phyloP scores from a whole-genome alignment of 2,113 vertebrate species.

The Arizona elegans region DNA sequence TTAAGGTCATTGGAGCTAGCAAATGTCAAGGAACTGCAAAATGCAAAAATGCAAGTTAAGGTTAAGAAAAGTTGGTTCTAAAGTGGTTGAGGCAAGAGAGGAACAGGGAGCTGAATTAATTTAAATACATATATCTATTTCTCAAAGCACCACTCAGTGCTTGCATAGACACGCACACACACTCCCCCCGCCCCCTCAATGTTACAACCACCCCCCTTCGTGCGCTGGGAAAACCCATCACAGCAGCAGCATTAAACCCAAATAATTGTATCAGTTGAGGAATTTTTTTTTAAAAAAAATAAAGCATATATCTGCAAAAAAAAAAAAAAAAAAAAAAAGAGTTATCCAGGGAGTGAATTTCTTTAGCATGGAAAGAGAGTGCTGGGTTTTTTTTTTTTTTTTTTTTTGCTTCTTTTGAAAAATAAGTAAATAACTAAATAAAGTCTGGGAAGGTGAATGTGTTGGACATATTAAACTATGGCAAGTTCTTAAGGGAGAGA shows the following conservation, averaged over 20 bases:
- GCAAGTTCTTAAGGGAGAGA: background rate
- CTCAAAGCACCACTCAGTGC: background rate
- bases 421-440: background rate
- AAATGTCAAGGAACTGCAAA: constrained; percentile 16
- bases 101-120: background rate
- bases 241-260: background rate
- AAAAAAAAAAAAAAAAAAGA: background rate
- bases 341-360: background rate
- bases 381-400: background rate
- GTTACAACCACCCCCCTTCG: background rate
- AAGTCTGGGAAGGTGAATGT: background rate
- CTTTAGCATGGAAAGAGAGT: background rate
- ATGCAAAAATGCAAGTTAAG: constrained; percentile 24
- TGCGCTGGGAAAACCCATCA: background rate
- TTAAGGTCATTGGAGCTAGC: constrained; percentile 40
- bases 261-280: background rate
- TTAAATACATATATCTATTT: background rate
- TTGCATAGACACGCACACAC: background rate
- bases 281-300: background rate
- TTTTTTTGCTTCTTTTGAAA: background rate
- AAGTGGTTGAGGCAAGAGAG: background rate
- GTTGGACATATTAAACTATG: background rate
- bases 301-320: background rate
- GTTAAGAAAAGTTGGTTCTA: background rate
- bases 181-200: too few relatives aligned